Conservation (phyloP, 23 tunicate genomes). For the Oikopleura dioica region DNA sequence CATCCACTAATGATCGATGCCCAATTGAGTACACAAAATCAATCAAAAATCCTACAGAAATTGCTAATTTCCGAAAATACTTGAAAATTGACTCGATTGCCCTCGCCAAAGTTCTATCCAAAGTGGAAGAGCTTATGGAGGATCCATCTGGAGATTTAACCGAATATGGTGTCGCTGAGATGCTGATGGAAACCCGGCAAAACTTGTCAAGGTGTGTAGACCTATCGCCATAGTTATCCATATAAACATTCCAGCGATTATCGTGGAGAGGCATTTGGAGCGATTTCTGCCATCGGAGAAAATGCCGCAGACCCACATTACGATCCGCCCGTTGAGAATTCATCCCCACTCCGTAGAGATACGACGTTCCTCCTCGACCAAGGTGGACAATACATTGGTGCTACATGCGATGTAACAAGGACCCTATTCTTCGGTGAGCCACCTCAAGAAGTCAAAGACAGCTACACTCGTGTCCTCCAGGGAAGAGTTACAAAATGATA, state of each 20-base stretch:
- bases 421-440: neutral
- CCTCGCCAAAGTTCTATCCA: neutral
- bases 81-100: neutral
- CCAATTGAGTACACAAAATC: neutral
- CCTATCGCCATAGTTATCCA: too few relatives aligned
- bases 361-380: conserved; percentile 14
- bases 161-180: neutral
- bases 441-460: neutral
- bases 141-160: neutral
- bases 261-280: conserved; percentile 23
- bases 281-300: conserved; percentile 21
- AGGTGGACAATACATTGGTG: conserved; percentile 10
- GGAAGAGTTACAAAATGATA: too few relatives aligned
- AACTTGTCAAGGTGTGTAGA: too few relatives aligned
- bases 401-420: neutral
- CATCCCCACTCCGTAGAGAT: neutral
- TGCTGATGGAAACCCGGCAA: too few relatives aligned
- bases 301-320: conserved; percentile 19
- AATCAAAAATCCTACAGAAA: neutral
- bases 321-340: neutral
- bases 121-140: neutral
- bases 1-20: neutral
- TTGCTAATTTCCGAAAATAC: neutral
- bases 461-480: neutral
- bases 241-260: too few relatives aligned